Evolutionary conservation across 2,113 vertebrate species (phyloP).

Genomic region (Antechinus stuartii): DNA sequence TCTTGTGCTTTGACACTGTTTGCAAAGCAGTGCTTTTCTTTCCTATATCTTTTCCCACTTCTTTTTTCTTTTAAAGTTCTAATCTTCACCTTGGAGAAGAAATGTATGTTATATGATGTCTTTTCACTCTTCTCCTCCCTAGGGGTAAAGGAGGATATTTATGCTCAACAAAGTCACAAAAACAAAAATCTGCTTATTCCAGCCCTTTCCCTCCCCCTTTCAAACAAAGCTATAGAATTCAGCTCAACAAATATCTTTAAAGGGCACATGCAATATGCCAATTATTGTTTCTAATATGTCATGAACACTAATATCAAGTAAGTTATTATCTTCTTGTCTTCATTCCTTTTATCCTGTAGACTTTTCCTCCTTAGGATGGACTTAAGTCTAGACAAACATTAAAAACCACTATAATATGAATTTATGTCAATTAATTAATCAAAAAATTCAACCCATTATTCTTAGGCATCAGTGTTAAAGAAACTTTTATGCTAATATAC

Average conservation of each 20-base stretch:
- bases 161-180: constrained; percentile 29
- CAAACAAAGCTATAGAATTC: constrained; percentile 47
- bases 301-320: neutral
- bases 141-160: neutral
- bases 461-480: neutral
- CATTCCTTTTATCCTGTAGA: neutral
- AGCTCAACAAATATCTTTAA: constrained; percentile 52
- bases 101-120: neutral
- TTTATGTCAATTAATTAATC: constrained; percentile 57
- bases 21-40: neutral
- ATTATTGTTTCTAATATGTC: constrained; percentile 52
- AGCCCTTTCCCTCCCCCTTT: neutral
- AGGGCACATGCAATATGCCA: constrained; percentile 49
- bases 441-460: neutral
- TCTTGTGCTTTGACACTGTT: neutral
- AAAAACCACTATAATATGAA: constrained; percentile 77
- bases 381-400: constrained; percentile 64
- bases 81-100: neutral
- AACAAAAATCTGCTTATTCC: neutral
- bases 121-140: constrained; percentile 30
- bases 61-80: neutral
- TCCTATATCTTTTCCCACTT: neutral
- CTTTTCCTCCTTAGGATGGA: constrained; percentile 55
- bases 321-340: neutral
- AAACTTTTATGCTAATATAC: neutral